These are phyloP conservation scores for Oncorhynchus gorbuscha DNA, from an alignment of 2,113 vertebrate species.

Conservation along the genomic window DNA sequence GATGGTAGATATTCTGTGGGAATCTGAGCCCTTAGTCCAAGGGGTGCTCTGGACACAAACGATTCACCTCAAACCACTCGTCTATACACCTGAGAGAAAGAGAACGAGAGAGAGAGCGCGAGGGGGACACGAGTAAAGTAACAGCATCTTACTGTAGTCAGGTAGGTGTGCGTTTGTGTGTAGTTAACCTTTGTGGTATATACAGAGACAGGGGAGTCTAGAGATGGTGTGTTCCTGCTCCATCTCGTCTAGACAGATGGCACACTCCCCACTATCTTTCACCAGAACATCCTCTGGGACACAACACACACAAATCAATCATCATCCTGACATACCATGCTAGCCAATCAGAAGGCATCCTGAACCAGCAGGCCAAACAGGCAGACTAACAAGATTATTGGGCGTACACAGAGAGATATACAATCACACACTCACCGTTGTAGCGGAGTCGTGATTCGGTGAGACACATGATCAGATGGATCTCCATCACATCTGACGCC, in stretches of 20 bases:
- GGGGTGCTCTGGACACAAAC: conserved; percentile 97
- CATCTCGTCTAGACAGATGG: conserved; percentile 95
- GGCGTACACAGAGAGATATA: neutral
- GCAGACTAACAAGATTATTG: neutral
- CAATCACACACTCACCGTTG: conserved; percentile 75
- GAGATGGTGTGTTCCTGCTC: conserved; percentile 97
- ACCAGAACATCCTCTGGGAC: conserved; percentile 92
- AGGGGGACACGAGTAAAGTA: neutral
- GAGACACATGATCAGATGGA: conserved; percentile 96
- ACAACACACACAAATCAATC: conserved; percentile 37
- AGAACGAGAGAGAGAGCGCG: neutral
- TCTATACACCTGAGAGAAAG: conserved; percentile 88
- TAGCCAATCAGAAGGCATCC: conserved; percentile 33
- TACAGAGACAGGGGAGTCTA: conserved; percentile 95
- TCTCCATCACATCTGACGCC: conserved; percentile 90
- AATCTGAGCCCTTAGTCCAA: conserved; percentile 77
- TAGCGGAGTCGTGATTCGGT: conserved; percentile 94
- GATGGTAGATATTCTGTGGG: neutral
- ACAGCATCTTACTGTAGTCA: neutral
- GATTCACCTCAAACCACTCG: conserved; percentile 96
- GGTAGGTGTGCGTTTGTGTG: neutral
- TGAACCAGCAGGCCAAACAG: neutral
- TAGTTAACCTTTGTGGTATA: conserved; percentile 97
- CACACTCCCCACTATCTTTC: conserved; percentile 95
- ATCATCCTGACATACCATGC: neutral